Conservation (phyloP, 2,888 invertebrate genomes). For the Eudemis profundana region DNA sequence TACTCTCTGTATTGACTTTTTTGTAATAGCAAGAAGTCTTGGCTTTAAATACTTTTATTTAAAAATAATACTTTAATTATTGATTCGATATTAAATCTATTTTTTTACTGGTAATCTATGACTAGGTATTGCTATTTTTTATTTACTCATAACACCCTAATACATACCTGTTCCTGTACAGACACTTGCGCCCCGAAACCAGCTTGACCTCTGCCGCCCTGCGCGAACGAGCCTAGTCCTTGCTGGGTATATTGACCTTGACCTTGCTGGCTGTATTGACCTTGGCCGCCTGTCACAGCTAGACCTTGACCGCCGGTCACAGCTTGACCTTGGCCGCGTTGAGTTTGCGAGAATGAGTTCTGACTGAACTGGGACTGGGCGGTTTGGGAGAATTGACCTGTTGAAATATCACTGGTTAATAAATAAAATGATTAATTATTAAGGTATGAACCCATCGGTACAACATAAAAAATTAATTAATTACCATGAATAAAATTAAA, state of each 20-base stretch:
- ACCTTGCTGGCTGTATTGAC: constrained; percentile 40
- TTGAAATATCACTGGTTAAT: neutral
- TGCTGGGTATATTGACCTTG: constrained; percentile 43
- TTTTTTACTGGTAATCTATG: too few relatives aligned
- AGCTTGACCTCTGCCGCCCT: constrained; percentile 56
- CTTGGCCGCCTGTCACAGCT: constrained; percentile 42
- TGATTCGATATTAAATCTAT: too few relatives aligned
- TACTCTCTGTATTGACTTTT: too few relatives aligned
- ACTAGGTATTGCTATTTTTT: constrained; percentile 31
- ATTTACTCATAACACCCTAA: neutral
- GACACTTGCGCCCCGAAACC: constrained; percentile 57
- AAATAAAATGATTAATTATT: too few relatives aligned
- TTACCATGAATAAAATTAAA: too few relatives aligned
- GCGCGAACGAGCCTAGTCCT: constrained; percentile 49
- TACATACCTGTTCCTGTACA: constrained; percentile 31
- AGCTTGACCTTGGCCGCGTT: constrained; percentile 39
- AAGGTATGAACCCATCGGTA: too few relatives aligned
- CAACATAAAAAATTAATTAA: too few relatives aligned
- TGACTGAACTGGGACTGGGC: constrained; percentile 19
- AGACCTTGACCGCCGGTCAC: constrained; percentile 38
- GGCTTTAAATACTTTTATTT: too few relatives aligned
- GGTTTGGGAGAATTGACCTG: constrained; percentile 32
- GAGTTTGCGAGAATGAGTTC: constrained; percentile 33
- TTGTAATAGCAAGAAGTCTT: too few relatives aligned
- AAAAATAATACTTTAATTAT: too few relatives aligned